Percentiles rank a stretch among this genome's conserved stretches.
phyloP scores from a whole-genome alignment of 2,888 invertebrate species.

The Tachina lurida region DNA sequence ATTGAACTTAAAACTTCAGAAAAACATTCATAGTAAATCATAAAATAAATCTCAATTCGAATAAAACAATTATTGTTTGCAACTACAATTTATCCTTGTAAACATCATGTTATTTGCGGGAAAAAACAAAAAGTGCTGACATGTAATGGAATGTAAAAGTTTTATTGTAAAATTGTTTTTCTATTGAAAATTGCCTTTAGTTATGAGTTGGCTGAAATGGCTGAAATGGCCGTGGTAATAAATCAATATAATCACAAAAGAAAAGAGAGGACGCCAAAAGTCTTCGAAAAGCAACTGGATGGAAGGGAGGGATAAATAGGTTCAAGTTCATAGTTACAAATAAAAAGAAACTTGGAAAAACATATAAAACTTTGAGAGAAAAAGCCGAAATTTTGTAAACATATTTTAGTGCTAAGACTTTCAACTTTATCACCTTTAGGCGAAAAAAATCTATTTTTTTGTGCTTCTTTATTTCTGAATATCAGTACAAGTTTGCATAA shows the following conservation, averaged over 20 bases:
- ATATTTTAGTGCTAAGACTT: background rate
- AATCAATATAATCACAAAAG: constrained; percentile 48
- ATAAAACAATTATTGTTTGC: constrained; percentile 40
- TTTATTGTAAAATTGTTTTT: constrained; percentile 37
- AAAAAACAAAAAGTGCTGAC: constrained; percentile 55
- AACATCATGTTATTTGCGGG: constrained; percentile 49
- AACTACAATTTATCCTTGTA: constrained; percentile 52
- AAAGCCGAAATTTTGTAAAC: background rate
- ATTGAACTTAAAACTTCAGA: background rate
- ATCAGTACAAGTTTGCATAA: constrained; percentile 43
- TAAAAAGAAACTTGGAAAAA: background rate
- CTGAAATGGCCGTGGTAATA: constrained; percentile 39
- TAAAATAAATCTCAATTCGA: constrained; percentile 41
- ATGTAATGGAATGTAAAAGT: constrained; percentile 51
- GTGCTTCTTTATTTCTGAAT: background rate
- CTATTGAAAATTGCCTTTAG: constrained; percentile 44
- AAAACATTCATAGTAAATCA: constrained; percentile 5
- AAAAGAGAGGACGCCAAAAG: background rate
- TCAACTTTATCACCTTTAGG: background rate
- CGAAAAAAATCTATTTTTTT: background rate
- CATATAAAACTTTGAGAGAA: constrained; percentile 10
- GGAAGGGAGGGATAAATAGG: constrained; percentile 18
- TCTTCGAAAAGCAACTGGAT: background rate
- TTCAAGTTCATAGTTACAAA: constrained; percentile 46
- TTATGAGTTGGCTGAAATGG: constrained; percentile 25